phyloP scores from a whole-genome alignment of 2,113 vertebrate genomes.

The Genyomyrus donnyi region DNA sequence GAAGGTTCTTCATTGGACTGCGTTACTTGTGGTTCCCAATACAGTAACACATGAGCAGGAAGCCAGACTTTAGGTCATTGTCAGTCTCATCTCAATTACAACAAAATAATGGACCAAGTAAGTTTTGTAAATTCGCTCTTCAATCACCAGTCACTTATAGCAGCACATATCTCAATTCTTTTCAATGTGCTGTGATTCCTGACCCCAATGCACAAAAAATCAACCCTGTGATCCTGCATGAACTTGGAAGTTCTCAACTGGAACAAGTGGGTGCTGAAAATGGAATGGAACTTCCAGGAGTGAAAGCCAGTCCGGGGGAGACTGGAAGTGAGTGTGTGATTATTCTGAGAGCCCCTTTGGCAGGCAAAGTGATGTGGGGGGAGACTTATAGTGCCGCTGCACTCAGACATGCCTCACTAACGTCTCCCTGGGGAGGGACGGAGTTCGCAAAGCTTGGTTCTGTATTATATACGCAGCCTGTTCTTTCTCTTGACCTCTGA shows the following conservation, averaged over 20 bases:
- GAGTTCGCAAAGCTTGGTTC: conserved; percentile 55
- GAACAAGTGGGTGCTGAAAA: background rate
- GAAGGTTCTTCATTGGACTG: background rate
- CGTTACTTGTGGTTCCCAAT: background rate
- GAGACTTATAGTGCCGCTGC: background rate
- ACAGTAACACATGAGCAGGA: background rate
- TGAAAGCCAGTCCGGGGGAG: background rate
- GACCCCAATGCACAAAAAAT: background rate
- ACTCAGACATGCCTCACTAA: background rate
- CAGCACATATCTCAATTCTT: background rate
- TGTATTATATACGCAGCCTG: conserved; percentile 69
- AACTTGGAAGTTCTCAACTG: background rate
- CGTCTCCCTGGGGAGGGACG: background rate
- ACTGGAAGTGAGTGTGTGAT: background rate
- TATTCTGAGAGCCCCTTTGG: background rate
- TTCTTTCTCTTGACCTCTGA: conserved; percentile 73
- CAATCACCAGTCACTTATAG: background rate
- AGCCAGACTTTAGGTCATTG: background rate
- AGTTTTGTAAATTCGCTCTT: background rate
- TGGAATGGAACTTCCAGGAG: background rate
- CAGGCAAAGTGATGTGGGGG: background rate
- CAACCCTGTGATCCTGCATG: background rate
- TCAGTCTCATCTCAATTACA: background rate
- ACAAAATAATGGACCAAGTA: background rate
- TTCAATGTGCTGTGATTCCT: background rate